Base-by-base conservation (phyloP, 2,113 vertebrate genomes). In the Sciurus niger region DNA sequence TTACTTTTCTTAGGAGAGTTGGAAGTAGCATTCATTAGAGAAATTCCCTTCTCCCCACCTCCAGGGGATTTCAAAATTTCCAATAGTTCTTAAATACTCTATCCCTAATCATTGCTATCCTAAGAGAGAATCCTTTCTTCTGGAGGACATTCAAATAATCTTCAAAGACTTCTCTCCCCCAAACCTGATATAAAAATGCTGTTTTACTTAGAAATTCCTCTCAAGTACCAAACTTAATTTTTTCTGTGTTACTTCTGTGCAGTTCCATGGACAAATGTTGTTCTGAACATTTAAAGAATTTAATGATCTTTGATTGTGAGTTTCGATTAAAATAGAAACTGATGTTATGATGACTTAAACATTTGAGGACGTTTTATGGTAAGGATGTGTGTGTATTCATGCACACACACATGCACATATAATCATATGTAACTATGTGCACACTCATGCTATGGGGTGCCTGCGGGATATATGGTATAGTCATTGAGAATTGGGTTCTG, bases 141-240 rank as follows among this genome's bases (percentile, higher is more conserved):
- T 7, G 10, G 5, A 32, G 51, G 94, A 13, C n/a, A 70, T 74
- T 74, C 74, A 85, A 30, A 17, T 63, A 13, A 72, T 83, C 82
- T 76, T 94, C n/a, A 34, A 82, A 85, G 10, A 25, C 37, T 83
- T 68, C 79, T 55, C 1, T 72, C 37, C 78, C 24, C 70, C 46
- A 34, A 90, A 84, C 48, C n/a, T 24, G n/a, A 80, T 55, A 60
- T 5, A 37, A 85, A 94, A 95, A 92, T 53, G n/a, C n/a, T 20
- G 28, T 2, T 93, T 94, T 48, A 32, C 63, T 48, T 78, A 93
- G 90, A n/a, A 90, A 90, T 83, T 67, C 17, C 24, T 82, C 73
- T 78, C 60, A 78, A 86, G 30, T 46, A 55, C 37, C 72, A 78
- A 73, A 53, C 25, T 87, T 58, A 30, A 28, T 94, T 89, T 58